Percentiles rank a stretch among this genome's conserved stretches.
Evolutionary conservation across 2,113 vertebrate species (phyloP).

Genomic region (Chrysochloris asiatica): DNA sequence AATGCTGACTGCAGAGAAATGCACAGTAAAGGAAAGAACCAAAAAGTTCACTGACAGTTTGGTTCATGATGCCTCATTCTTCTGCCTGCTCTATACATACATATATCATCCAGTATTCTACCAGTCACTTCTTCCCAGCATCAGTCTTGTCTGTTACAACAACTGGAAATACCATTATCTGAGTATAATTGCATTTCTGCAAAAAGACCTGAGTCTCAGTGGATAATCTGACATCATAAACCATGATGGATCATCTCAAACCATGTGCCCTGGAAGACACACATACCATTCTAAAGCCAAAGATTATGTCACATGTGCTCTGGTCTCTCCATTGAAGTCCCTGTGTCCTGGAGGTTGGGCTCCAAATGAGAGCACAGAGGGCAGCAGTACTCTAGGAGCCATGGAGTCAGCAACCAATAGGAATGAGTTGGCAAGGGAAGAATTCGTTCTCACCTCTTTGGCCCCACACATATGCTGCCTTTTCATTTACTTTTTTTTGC

Average conservation of each 20-base stretch:
- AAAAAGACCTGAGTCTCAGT: constrained; percentile 49
- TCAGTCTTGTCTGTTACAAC: constrained; percentile 59
- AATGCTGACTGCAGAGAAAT: constrained; percentile 38
- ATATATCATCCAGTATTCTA: constrained; percentile 6
- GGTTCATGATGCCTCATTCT: not conserved
- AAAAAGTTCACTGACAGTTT: not conserved
- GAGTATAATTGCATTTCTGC: constrained; percentile 67
- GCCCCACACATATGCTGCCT: not conserved
- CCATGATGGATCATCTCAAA: constrained; percentile 61
- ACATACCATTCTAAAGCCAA: constrained; percentile 67
- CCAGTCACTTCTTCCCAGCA: constrained; percentile 52
- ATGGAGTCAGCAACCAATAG: not conserved
- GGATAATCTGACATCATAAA: constrained; percentile 67
- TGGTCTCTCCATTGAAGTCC: constrained; percentile 41
- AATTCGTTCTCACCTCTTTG: not conserved
- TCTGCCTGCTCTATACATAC: not conserved
- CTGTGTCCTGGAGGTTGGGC: constrained; percentile 17
- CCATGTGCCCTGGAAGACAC: constrained; percentile 64
- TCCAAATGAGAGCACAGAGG: constrained; percentile 42
- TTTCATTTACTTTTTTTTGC: not conserved
- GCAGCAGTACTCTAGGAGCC: not conserved
- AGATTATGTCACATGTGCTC: constrained; percentile 49
- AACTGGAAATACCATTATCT: constrained; percentile 74
- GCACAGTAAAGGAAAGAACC: not conserved
- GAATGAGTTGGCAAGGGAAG: not conserved